A percentile compares a stretch with the other conserved stretches of the same genome.
These are phyloP conservation scores for Drosophila takahashii DNA, from an alignment of 1,140 invertebrate genomes.

Conservation along the genomic window DNA sequence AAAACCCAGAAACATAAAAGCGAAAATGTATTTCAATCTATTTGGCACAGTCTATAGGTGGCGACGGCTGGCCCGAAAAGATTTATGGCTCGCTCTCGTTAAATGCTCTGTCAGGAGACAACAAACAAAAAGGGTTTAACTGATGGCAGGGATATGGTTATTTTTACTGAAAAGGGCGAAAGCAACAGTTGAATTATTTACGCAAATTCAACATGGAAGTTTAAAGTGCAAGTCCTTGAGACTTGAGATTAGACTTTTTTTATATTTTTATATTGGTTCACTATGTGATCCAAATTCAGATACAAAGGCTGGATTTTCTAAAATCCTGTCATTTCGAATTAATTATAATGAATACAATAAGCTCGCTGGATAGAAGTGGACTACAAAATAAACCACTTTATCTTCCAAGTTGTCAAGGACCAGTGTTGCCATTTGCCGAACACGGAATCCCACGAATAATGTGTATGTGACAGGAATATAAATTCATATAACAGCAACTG, in stretches of 20 bases:
- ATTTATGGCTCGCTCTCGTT: conserved; percentile 66
- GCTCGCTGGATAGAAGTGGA: background rate
- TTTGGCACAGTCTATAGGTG: conserved; percentile 59
- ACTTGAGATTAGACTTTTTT: too few relatives aligned
- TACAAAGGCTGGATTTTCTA: background rate
- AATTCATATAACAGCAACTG: conserved; percentile 52
- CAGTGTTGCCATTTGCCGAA: conserved; percentile 15
- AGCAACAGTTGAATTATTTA: conserved; percentile 63
- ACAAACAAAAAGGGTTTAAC: conserved; percentile 60
- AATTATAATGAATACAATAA: background rate
- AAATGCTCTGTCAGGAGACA: conserved; percentile 55
- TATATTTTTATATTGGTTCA: background rate
- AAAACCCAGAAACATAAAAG: conserved; percentile 34
- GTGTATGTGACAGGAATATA: conserved; percentile 56
- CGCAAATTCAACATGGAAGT: conserved; percentile 2
- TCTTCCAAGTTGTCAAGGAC: conserved; percentile 2
- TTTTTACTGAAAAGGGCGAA: conserved; percentile 13
- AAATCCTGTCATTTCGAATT: background rate
- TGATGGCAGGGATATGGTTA: conserved; percentile 37
- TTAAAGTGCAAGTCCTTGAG: background rate
- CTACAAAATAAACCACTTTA: conserved; percentile 23
- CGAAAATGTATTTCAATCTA: conserved; percentile 80
- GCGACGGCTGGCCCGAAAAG: conserved; percentile 41
- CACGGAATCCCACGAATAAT: conserved; percentile 37
- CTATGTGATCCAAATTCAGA: too few relatives aligned